Evolutionary conservation across 2,888 invertebrate species (phyloP).

Genomic region (Sclerodermus sp.): DNA sequence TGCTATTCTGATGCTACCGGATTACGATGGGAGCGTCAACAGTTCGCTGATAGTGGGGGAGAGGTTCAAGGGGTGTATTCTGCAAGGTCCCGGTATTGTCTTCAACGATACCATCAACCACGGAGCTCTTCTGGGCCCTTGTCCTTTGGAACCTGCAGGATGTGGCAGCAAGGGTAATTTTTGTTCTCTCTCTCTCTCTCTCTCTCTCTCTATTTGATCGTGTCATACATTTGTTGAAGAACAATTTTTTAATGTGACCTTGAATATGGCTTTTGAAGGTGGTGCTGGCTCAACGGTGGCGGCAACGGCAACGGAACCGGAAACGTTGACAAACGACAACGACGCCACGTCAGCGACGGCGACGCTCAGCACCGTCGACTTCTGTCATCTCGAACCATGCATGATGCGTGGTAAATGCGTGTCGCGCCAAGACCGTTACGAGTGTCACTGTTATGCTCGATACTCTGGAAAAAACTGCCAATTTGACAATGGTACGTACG

Average conservation of each 20-base stretch:
- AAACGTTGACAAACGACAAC: too few species aligned
- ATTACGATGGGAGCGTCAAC: constrained; percentile 71
- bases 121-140: constrained; percentile 74
- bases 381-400: constrained; percentile 79
- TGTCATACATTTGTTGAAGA: too few species aligned
- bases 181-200: too few species aligned
- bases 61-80: constrained; percentile 80
- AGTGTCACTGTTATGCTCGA: constrained; percentile 81
- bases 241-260: constrained; percentile 29
- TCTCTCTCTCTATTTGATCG: too few species aligned
- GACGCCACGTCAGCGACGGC: too few species aligned
- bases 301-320: too few species aligned
- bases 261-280: too few species aligned
- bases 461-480: constrained; percentile 88
- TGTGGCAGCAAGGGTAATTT: too few species aligned
- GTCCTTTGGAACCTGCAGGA: constrained; percentile 73
- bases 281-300: too few species aligned
- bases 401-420: constrained; percentile 82
- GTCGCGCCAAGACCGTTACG: constrained; percentile 75
- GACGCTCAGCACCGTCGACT: constrained; percentile 60
- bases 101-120: constrained; percentile 69
- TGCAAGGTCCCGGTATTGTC: constrained; percentile 83
- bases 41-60: constrained; percentile 78
- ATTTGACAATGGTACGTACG: constrained; percentile 65
- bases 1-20: constrained; percentile 72